These are phyloP conservation scores for Agriopis marginaria DNA, from an alignment of 2,888 invertebrate genomes.

Conservation along the genomic window DNA sequence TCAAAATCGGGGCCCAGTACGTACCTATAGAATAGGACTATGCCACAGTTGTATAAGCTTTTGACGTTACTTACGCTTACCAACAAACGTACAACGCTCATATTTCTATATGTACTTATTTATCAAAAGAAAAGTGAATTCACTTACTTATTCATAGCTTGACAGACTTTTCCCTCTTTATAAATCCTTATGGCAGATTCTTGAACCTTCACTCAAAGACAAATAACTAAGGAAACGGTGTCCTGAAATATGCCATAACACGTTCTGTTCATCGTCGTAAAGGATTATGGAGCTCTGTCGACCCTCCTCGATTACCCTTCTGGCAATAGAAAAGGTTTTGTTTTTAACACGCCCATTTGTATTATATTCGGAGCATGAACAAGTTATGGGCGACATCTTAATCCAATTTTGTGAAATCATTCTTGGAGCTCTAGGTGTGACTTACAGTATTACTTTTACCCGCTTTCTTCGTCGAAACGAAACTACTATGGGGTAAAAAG, in stretches of 20 bases:
- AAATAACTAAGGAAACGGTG: constrained; percentile 69
- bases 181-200: constrained; percentile 14
- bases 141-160: constrained; percentile 12
- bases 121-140: constrained; percentile 10
- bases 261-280: constrained; percentile 68
- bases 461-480: no score
- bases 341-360: constrained; percentile 41
- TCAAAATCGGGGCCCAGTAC: no score
- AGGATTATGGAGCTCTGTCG: constrained; percentile 64
- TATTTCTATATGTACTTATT: not conserved
- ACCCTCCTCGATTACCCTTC: constrained; percentile 58
- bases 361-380: constrained; percentile 36
- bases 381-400: constrained; percentile 2
- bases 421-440: not conserved
- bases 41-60: not conserved
- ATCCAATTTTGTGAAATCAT: not conserved
- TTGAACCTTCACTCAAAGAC: constrained; percentile 53
- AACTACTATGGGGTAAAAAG: no score
- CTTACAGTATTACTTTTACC: no score
- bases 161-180: constrained; percentile 11
- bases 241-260: constrained; percentile 68
- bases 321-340: constrained; percentile 61
- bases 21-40: no score
- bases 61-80: not conserved
- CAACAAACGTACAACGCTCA: not conserved